These are phyloP conservation scores for Acanthurus leucopareius DNA, from an alignment of 2,797 vertebrate genomes.

Conservation along the genomic window DNA sequence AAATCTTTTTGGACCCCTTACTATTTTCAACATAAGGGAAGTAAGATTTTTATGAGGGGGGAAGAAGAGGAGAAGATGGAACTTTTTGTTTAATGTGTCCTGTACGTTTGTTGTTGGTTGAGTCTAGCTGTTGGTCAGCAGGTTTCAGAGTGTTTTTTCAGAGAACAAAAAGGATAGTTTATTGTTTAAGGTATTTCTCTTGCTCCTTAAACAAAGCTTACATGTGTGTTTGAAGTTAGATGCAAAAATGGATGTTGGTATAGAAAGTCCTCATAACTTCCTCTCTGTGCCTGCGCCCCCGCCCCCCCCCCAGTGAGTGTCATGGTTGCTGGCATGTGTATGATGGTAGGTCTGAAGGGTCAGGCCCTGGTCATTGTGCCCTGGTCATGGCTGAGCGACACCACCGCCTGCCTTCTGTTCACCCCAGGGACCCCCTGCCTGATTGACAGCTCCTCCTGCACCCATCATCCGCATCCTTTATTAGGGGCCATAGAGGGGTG, in stretches of 20 bases:
- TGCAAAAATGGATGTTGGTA: constrained; percentile 23
- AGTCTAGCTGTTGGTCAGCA: constrained; percentile 5
- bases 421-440: constrained; percentile 79
- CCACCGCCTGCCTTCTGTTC: constrained; percentile 85
- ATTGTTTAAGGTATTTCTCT: neutral
- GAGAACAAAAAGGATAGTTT: neutral
- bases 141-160: neutral
- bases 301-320: constrained; percentile 66
- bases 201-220: neutral
- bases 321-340: constrained; percentile 78
- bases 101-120: neutral
- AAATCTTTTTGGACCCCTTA: constrained; percentile 45
- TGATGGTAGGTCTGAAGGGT: constrained; percentile 80
- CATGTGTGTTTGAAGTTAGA: neutral
- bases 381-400: constrained; percentile 86
- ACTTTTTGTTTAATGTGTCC: neutral
- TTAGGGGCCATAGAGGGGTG: constrained; percentile 72
- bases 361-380: constrained; percentile 84
- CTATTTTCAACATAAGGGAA: constrained; percentile 42
- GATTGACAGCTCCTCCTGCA: constrained; percentile 85
- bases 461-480: constrained; percentile 81
- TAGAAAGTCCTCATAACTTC: constrained; percentile 64
- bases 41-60: constrained; percentile 4
- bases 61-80: constrained; percentile 25
- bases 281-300: constrained; percentile 44